Evolutionary conservation across 30 jellyfish, hydroid and myxozoan species (phyloP).

Genomic region (Chrysaora quinquecirrha): DNA sequence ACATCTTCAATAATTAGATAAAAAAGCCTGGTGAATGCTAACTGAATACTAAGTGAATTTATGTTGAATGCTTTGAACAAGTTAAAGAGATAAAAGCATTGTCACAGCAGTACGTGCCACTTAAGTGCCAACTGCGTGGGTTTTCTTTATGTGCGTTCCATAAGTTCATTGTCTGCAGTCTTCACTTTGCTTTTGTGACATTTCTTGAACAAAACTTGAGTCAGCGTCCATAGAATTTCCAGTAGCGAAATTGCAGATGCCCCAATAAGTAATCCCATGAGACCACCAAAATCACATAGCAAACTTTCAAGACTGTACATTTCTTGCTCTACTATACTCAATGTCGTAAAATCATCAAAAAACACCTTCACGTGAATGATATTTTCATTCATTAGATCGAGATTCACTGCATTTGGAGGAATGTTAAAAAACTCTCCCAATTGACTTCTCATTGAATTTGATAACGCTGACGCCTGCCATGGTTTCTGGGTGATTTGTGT

Average conservation of each 20-base stretch:
- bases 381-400: constrained; percentile 11
- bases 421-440: background rate
- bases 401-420: background rate
- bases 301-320: constrained; percentile 10
- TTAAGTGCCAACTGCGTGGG: too few species aligned
- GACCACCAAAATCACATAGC: constrained; percentile 23
- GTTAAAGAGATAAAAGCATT: too few species aligned
- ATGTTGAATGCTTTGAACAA: too few species aligned
- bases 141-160: too few species aligned
- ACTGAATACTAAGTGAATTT: too few species aligned
- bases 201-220: background rate
- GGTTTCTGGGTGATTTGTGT: background rate
- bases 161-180: too few species aligned
- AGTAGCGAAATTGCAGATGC: constrained; percentile 26
- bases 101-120: too few species aligned
- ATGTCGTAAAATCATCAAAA: constrained; percentile 6
- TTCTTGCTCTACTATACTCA: constrained; percentile 6
- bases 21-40: too few species aligned
- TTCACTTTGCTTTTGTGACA: too few species aligned
- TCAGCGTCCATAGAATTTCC: constrained; percentile 5
- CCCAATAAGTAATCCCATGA: constrained; percentile 23
- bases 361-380: background rate
- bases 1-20: too few species aligned
- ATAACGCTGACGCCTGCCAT: background rate
- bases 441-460: background rate